A percentile compares a stretch with the other conserved stretches of the same genome.
phyloP scores from a whole-genome alignment of 2,797 vertebrate species.

The Menidia menidia region DNA sequence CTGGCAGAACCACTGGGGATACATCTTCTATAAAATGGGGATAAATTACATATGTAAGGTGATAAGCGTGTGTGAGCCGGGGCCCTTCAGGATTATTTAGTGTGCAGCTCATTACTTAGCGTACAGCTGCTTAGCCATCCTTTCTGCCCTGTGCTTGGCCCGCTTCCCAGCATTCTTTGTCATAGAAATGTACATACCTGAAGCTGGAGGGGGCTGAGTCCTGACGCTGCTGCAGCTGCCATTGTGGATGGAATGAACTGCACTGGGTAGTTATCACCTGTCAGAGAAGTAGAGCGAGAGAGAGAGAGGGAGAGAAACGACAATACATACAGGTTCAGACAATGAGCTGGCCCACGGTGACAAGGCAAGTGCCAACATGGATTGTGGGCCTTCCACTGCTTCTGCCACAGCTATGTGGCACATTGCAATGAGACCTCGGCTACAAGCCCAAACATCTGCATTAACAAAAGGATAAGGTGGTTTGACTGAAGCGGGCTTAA shows the following conservation, averaged over 20 bases:
- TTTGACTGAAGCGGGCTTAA: conserved; percentile 83
- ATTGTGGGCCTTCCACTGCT: conserved; percentile 68
- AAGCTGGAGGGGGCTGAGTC: conserved; percentile 99
- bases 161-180: conserved; percentile 89
- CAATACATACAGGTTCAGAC: conserved; percentile 98
- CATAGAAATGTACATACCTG: conserved; percentile 96
- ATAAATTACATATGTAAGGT: conserved; percentile 87
- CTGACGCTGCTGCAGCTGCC: conserved; percentile 99
- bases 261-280: conserved; percentile 99
- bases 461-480: conserved; percentile 92
- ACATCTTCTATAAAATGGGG: conserved; percentile 75
- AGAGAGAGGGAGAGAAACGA: conserved; percentile 81
- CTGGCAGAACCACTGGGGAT: conserved; percentile 64
- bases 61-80: conserved; percentile 88
- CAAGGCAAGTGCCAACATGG: conserved; percentile 94
- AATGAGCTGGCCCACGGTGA: conserved; percentile 89
- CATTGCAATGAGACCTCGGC: conserved; percentile 81
- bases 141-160: conserved; percentile 89
- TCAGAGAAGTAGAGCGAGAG: conserved; percentile 62
- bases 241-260: conserved; percentile 99
- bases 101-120: conserved; percentile 92
- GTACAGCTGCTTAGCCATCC: conserved; percentile 94
- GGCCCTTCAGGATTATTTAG: conserved; percentile 90
- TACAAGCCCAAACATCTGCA: conserved; percentile 95
- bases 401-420: conserved; percentile 77